Base-by-base conservation (phyloP, 2,113 vertebrate genomes). In the Ondatra zibethicus region DNA sequence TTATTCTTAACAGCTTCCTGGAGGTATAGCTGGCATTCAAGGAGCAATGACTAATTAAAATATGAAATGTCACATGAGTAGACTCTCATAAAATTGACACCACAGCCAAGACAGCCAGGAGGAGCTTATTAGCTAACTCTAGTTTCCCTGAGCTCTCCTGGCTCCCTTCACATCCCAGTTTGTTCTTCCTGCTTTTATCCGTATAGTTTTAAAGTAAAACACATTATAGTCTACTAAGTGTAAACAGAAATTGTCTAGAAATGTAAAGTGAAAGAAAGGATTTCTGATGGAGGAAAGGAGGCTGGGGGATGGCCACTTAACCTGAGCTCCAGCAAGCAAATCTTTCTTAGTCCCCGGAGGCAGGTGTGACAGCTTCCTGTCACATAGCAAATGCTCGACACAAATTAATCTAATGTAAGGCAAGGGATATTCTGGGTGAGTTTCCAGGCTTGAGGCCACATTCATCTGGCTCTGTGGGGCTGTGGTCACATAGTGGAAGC, bases 121-220 rank as follows among this genome's bases (percentile, higher is more conserved):
- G 36, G 31, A 63, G 9, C 3, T 36, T 0, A 0, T 23, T 47
- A 0, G 1, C 45, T 33, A 27, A 3, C n/a, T 36, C 27, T 8
- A 5, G 11, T 33, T 66, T 27, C 31, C 33, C 65, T 36, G 50
- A 13, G 33, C 1, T 14, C 21, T 8, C n/a, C 42, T 29, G 12
- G 45, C 29, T 3, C 31, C 13, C 0, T 25, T 27, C 21, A 19
- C 92, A 39, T 3, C 13, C 39, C 3, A 42, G 31, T 17, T 45
- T 29, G 25, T 39, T 65, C n/a, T 85, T 86, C 72, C 88, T 39
- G 16, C 17, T 55, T 39, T 82, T 78, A 50, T 12, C 63, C 75
- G 36, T 81, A 11, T 39, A 86, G 36, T 75, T 21, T 91, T 70
- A 45, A 92, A 87, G 42, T 65, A 82, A 88, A 86, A 50, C 76